These are phyloP conservation scores for Scelioninae gen. 2 DNA, from an alignment of 2,888 invertebrate species.

Conservation along the genomic window DNA sequence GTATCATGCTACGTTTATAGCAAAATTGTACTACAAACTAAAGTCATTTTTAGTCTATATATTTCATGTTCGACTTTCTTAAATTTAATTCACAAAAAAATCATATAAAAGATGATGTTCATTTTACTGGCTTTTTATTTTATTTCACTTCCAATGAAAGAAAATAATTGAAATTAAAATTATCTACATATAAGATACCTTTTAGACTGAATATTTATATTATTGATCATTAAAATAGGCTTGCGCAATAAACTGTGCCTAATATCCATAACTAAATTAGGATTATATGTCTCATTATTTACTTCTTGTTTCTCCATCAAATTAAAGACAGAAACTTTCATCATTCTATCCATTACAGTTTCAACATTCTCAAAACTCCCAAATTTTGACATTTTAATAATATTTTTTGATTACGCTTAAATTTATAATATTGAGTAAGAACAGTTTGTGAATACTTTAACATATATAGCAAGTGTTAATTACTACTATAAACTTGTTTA, in stretches of 20 bases:
- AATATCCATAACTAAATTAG: slow-evolving; percentile 68
- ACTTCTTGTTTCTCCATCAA: slow-evolving; percentile 64
- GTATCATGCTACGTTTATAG: no score
- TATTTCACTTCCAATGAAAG: no score
- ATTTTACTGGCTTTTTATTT: no score
- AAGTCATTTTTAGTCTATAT: no score
- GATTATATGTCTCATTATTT: no score
- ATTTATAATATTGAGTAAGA: not conserved
- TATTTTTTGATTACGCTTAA: no score
- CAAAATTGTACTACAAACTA: no score
- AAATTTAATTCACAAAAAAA: no score
- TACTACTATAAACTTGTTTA: slow-evolving; percentile 27
- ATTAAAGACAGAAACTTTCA: slow-evolving; percentile 65
- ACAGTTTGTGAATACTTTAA: not conserved
- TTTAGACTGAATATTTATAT: not conserved
- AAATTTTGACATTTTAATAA: slow-evolving; percentile 52
- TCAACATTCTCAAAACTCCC: slow-evolving; percentile 64
- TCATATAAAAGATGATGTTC: no score
- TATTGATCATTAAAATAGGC: slow-evolving; percentile 38
- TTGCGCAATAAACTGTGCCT: slow-evolving; percentile 65
- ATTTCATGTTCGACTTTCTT: no score
- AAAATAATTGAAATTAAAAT: no score
- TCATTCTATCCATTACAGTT: slow-evolving; percentile 67
- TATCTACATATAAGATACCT: no score
- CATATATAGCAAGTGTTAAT: not conserved